Base-by-base conservation (phyloP, 2,113 vertebrate species). In the Trematomus loennbergii region DNA sequence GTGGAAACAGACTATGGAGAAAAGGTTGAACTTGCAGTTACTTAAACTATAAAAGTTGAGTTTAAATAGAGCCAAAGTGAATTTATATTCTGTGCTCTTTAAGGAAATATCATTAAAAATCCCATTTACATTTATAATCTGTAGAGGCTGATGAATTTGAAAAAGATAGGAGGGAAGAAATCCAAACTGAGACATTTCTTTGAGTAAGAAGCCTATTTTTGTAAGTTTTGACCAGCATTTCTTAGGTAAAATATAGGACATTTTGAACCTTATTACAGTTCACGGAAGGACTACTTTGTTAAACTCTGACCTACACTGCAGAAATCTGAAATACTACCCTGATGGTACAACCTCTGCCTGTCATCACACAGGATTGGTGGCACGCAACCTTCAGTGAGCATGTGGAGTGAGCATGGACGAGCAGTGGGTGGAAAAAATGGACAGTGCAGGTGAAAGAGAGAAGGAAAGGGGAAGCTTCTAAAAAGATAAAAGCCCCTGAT, bases 1-100 rank as follows among this genome's bases (percentile, higher is more conserved):
- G 15, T 63, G 4, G 64, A 78, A 70, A 81, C 12, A 52, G n/a
- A 68, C 36, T 17, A 9, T 40, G 36, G 77, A 74, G 22, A 63
- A 70, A 71, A 46, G 25, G 57, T 75, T 29, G 36, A 72, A 15
- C 3, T 1, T 17, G 29, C 13, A 77, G 18, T 46, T n/a, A 12
- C 25, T 18, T 0, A 55, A 40, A 25, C 12, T 55, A 18, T 72
- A 22, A 40, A 52, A 61, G n/a, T 62, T 0, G 0, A 4, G 18
- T 53, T 52, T 16, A n/a, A 15, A 57, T 4, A 55, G 9, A 36
- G 64, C 15, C 18, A 33, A 15, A 10, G 12, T 64, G 17, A 65
- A 68, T 12, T 2, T 0, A 0, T 46, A 53, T 22, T 52, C 66
- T 2, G 9, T 18, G 6, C 9, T 63, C 52, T 18, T 12, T 15